These are phyloP conservation scores for Proteles cristata DNA, from an alignment of 2,113 vertebrate genomes.

Conservation along the genomic window DNA sequence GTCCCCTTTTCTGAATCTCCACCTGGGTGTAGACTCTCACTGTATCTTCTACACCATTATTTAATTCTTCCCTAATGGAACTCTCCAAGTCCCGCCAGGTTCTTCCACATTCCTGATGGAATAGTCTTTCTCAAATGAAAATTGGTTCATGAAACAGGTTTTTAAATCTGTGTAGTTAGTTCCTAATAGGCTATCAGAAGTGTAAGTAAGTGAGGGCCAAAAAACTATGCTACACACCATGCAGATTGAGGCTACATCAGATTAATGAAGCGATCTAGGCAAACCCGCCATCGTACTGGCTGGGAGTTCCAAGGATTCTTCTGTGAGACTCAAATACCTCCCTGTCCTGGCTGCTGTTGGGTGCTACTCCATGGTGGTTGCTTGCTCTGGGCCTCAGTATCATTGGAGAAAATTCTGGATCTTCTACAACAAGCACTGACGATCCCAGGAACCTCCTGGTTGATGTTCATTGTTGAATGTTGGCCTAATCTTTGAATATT, in stretches of 20 bases:
- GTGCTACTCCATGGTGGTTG: fast-evolving
- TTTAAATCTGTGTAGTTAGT: not conserved
- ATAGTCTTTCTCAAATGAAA: not conserved
- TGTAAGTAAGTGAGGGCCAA: not conserved
- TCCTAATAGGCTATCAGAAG: not conserved
- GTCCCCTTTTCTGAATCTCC: not conserved
- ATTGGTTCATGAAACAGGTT: not conserved
- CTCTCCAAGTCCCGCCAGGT: not conserved
- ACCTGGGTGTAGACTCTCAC: not conserved
- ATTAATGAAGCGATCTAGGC: no score
- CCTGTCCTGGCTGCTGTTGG: not conserved
- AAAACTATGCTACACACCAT: not conserved
- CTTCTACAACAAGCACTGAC: not conserved
- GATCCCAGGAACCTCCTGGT: not conserved
- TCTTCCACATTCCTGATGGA: not conserved
- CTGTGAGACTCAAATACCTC: fast-evolving
- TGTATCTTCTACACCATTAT: not conserved
- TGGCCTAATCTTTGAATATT: not conserved
- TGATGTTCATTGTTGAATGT: not conserved
- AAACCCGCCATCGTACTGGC: not conserved
- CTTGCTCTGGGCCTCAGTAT: not conserved
- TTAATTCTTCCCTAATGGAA: not conserved
- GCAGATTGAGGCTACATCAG: not conserved
- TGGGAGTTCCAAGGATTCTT: not conserved
- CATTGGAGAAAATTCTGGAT: not conserved